These are phyloP conservation scores for Tiliacea aurago DNA, from an alignment of 2,888 invertebrate genomes.

Conservation along the genomic window DNA sequence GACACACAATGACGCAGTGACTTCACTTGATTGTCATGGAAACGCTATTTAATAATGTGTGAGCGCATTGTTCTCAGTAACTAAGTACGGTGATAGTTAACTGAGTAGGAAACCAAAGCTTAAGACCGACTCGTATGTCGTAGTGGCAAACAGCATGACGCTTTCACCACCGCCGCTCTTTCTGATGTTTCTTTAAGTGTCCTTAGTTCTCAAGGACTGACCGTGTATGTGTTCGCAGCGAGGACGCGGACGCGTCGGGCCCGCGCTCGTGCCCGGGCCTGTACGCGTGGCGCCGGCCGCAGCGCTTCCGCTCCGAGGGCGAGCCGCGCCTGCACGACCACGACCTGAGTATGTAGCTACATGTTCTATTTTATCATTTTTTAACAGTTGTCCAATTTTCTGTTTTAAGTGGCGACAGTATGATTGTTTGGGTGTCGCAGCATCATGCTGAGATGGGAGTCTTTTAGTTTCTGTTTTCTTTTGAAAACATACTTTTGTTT, in stretches of 20 bases:
- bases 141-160: no score
- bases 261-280: conserved; percentile 86
- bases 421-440: neutral
- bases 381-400: neutral
- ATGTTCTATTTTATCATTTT: neutral
- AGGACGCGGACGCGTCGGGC: conserved; percentile 84
- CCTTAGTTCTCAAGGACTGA: neutral
- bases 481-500: no score
- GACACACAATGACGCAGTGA: no score
- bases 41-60: no score
- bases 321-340: conserved; percentile 72
- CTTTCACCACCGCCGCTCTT: neutral
- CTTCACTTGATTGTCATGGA: no score
- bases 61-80: no score
- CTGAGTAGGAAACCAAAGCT: no score
- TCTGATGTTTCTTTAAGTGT: neutral
- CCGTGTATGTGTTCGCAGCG: conserved; percentile 68
- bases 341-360: conserved; percentile 70
- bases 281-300: conserved; percentile 83
- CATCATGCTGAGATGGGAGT: neutral
- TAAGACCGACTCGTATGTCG: no score
- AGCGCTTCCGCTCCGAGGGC: conserved; percentile 80
- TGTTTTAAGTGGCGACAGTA: neutral
- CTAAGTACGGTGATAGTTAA: no score
- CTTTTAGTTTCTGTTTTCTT: neutral